These are phyloP conservation scores for Heliconius sara DNA, from an alignment of 2,888 invertebrate species.

Conservation along the genomic window DNA sequence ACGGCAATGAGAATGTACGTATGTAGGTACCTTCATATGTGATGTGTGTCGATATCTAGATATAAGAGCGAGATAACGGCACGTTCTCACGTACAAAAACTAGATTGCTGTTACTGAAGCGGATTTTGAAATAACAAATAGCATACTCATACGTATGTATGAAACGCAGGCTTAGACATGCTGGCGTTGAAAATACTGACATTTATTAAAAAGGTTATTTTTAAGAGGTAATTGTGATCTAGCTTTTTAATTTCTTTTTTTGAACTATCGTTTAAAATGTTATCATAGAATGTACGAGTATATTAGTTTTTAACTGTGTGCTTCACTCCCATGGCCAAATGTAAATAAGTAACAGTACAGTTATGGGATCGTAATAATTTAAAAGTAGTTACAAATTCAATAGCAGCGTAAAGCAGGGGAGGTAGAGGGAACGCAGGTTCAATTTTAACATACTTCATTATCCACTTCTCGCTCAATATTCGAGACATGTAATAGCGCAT, in stretches of 20 bases:
- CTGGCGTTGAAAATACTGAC: neutral
- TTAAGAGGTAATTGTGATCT: neutral
- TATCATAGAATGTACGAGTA: too few species aligned
- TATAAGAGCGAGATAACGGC: conserved; percentile 22
- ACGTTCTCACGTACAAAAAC: conserved; percentile 32
- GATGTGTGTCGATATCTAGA: conserved; percentile 5
- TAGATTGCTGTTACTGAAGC: conserved; percentile 2
- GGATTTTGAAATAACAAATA: conserved; percentile 21
- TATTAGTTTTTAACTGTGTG: too few species aligned
- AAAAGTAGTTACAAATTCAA: neutral
- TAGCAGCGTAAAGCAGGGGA: too few species aligned
- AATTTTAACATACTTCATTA: too few species aligned
- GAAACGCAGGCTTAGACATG: neutral
- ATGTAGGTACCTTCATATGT: neutral
- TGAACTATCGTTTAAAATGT: too few species aligned
- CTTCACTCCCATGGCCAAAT: too few species aligned
- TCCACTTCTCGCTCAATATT: too few species aligned
- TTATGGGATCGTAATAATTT: neutral
- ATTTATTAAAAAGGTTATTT: neutral
- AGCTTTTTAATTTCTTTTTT: neutral
- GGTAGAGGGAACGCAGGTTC: too few species aligned
- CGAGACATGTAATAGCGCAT: too few species aligned
- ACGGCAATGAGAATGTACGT: neutral
- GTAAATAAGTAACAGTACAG: too few species aligned
- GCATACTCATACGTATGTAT: neutral